phyloP scores from a whole-genome alignment of 1,140 invertebrate species.

The Megalonaias nervosa region DNA sequence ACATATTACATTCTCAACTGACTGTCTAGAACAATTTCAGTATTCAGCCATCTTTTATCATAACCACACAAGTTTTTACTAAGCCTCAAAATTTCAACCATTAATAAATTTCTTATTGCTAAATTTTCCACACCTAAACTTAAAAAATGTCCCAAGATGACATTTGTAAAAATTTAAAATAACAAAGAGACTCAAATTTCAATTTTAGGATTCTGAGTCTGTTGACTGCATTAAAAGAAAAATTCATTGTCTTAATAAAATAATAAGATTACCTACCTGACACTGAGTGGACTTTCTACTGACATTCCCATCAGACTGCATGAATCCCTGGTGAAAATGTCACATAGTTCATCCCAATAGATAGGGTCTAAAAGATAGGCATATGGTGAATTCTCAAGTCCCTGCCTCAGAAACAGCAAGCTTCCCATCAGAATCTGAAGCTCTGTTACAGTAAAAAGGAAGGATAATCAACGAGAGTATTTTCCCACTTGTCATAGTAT shows the following conservation, averaged over 20 bases:
- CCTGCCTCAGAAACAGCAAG: constrained; percentile 85
- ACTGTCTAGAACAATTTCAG: too few species aligned
- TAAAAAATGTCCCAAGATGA: not conserved
- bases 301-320: constrained; percentile 91
- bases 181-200: not conserved
- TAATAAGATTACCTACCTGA: constrained; percentile 64
- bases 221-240: not conserved
- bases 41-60: too few species aligned
- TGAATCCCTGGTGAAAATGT: constrained; percentile 93
- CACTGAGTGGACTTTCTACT: constrained; percentile 86
- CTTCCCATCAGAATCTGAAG: constrained; percentile 92
- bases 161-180: not conserved
- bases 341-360: constrained; percentile 89
- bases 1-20: too few species aligned
- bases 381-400: constrained; percentile 87
- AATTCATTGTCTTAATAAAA: not conserved
- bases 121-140: not conserved
- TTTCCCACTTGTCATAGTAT: too few species aligned
- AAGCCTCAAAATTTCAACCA: not conserved
- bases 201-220: not conserved
- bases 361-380: constrained; percentile 83
- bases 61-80: too few species aligned
- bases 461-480: too few species aligned
- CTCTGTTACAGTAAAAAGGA: constrained; percentile 70
- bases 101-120: not conserved